phyloP scores from a whole-genome alignment of 2,888 invertebrate species.

The Drosophila dives region DNA sequence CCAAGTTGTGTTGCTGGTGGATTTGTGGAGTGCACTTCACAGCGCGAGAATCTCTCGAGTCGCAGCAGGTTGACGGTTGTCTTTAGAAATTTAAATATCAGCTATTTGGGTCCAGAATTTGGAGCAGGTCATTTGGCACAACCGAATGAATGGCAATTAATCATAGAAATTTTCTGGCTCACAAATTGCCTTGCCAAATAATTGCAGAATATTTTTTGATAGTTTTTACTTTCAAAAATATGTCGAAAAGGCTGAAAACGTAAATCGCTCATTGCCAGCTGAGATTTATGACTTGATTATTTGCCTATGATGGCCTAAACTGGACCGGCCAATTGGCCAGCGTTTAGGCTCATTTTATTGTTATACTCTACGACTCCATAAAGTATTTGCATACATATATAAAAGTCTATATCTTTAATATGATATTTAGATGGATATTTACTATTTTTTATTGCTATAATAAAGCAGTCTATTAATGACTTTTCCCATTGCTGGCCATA shows the following conservation, averaged over 20 bases:
- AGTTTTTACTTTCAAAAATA: conserved; percentile 74
- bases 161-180: conserved; percentile 57
- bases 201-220: conserved; percentile 64
- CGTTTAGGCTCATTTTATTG: conserved; percentile 55
- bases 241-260: conserved; percentile 65
- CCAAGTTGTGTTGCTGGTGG: conserved; percentile 8
- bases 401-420: not conserved
- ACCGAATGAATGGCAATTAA: conserved; percentile 59
- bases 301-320: conserved; percentile 70
- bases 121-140: conserved; percentile 41
- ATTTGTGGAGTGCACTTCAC: conserved; percentile 69
- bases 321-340: conserved; percentile 49
- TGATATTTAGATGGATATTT: not conserved
- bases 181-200: conserved; percentile 74
- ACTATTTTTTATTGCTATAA: not conserved
- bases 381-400: not conserved
- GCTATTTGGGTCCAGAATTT: conserved; percentile 40
- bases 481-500: not conserved
- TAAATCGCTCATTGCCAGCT: conserved; percentile 69
- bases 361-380: conserved; percentile 18
- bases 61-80: conserved; percentile 72
- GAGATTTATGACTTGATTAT: conserved; percentile 78
- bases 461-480: not conserved
- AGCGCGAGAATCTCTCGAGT: conserved; percentile 61
- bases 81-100: conserved; percentile 48